A percentile compares a stretch with the other conserved stretches of the same genome.
Conservation (phyloP, 2,888 invertebrate species). For the Hirudinaria manillensis region DNA sequence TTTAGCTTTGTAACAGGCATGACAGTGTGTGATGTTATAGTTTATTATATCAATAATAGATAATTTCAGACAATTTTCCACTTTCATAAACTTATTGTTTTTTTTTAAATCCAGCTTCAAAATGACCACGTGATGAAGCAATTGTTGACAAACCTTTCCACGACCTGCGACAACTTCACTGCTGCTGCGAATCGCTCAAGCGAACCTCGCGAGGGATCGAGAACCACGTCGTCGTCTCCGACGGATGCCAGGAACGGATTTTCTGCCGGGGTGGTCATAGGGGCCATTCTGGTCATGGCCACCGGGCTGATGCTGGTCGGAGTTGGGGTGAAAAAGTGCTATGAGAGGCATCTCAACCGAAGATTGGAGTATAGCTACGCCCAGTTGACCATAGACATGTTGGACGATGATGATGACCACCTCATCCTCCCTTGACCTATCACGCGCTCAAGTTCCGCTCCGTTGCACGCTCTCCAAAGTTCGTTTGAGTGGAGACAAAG, state of each 20-base stretch:
- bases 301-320: constrained; percentile 9
- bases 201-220: not conserved
- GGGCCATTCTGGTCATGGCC: constrained; percentile 15
- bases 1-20: no score
- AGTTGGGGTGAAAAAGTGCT: constrained; percentile 15
- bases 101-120: no score
- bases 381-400: constrained; percentile 16
- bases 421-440: constrained; percentile 8
- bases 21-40: no score
- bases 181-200: not conserved
- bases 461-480: not conserved
- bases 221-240: not conserved
- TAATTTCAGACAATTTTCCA: no score
- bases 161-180: no score
- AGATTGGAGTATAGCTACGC: constrained; percentile 12
- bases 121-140: no score
- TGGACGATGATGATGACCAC: constrained; percentile 17
- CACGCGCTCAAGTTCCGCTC: not conserved
- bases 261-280: not conserved
- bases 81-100: no score
- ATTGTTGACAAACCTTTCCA: no score
- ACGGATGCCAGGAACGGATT: not conserved
- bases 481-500: not conserved
- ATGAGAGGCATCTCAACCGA: not conserved
- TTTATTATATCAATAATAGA: no score